Base-by-base conservation (phyloP, 2,888 invertebrate genomes). In the Abrostola triplasia region DNA sequence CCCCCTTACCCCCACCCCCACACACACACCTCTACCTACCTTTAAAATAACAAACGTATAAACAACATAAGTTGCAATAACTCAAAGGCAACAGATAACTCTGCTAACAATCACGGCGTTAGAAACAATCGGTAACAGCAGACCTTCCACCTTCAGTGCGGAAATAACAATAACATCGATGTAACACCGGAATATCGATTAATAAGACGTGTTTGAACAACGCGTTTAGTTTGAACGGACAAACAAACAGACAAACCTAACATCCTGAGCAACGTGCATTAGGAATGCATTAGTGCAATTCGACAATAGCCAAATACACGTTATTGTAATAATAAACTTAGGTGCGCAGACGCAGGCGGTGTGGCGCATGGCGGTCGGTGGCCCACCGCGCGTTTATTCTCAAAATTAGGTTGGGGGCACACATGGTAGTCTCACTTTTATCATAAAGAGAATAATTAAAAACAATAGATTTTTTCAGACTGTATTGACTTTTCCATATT, bases 221-320 rank as follows among this genome's bases (percentile, higher is more conserved):
- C 75, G 79, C 71, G 74, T 13, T 52, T 11, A 42, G 11, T 51
- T 59, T 24, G 57, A 58, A 76, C 79, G 73, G 66, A 79, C 78
- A 76, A 76, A 77, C 72, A 69, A 1, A 13, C 58, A 8, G 6
- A 41, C 37, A 77, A 84, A 77, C 76, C 76, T 73, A 75, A 77
- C 79, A 82, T 81, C 83, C 84, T 82, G 78, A 57, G 68, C 69
- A 60, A 73, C 76, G 70, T 81, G 85, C 87, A 89, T 88, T 90
- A 87, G 71, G 63, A 69, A 81, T 79, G 83, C 83, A 83, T 84
- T 84, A 84, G 86, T 88, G 89, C 79, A 77, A 79, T 79, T 79
- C 73, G 67, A 79, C 73, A 73, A 77, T 76, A 73, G 73, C 73
- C 74, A 74, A 76, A 78, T 79, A 73, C 68, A 70, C 70, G 74